Base-by-base conservation (phyloP, 2,888 invertebrate species). In the Acrobasis consociella region DNA sequence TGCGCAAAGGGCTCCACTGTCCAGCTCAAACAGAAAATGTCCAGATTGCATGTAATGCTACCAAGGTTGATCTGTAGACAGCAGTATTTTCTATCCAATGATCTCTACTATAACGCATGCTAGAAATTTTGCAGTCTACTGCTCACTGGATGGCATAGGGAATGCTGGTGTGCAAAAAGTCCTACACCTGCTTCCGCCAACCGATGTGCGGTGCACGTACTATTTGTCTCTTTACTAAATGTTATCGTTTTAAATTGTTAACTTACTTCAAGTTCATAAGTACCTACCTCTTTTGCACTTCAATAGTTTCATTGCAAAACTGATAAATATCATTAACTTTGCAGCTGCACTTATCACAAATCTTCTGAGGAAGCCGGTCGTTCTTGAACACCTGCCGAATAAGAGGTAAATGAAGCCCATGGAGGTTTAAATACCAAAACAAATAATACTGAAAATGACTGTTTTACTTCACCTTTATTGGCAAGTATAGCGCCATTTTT, bases 401-500 rank as follows among this genome's bases (percentile, higher is more conserved):
- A 73, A 63, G 64, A 49, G 9, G 5, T 58, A 63, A 56, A 64
- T 53, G 51, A 62, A 64, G 65, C 51, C 64, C 65, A 62, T n/a
- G 72, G 53, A 73, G 73, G 77, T 75, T 80, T 77, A 68, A 72
- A 71, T 67, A 72, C 65, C 68, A 68, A 66, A 67, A 42, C n/a
- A 64, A 49, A 64, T 72, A 67, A 65, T 58, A 55, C 58, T 66
- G 64, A 60, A 38, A 66, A 64, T 49, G 58, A 66, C 53, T 56
- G 62, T 46, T 50, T 39, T 58, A 64, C 62, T 63, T 65, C 94
- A 96, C 96, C 95, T 95, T 95, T 81, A 96, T 94, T 83, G 95
- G 95, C 82, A 96, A 93, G 84, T 95, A 95, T 72, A 95, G 90
- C 66, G 94, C 94, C 88, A 96, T 95, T 93, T 96, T 96, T 70